These are phyloP conservation scores for Sylvilagus bachmani DNA, from an alignment of 2,113 vertebrate species.

Conservation along the genomic window DNA sequence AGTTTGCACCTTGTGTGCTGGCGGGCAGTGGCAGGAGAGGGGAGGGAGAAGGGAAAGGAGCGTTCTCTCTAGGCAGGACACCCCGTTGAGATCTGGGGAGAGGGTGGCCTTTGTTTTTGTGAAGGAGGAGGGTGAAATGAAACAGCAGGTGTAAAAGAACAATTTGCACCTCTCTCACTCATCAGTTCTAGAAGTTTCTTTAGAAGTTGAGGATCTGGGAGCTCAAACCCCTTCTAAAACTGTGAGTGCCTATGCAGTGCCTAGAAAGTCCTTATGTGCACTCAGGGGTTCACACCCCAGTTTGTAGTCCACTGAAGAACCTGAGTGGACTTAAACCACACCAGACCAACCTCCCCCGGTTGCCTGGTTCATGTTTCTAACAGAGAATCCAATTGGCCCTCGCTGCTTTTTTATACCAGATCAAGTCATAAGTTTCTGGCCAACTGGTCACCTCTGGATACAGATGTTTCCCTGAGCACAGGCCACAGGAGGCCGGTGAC, in stretches of 20 bases:
- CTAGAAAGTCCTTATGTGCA: neutral
- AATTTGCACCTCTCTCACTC: neutral
- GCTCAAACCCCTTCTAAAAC: neutral
- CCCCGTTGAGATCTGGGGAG: neutral
- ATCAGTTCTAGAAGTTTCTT: neutral
- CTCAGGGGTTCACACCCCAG: neutral
- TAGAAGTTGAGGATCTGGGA: neutral
- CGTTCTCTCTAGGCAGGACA: neutral
- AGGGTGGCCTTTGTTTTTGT: neutral
- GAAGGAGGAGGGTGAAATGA: neutral
- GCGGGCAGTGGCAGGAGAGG: no score
- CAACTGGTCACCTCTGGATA: neutral
- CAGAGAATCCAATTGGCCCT: neutral
- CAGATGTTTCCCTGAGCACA: neutral
- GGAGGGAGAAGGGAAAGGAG: fast-evolving
- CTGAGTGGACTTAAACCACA: neutral
- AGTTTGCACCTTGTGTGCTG: neutral
- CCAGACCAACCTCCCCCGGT: neutral
- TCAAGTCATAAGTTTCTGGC: neutral
- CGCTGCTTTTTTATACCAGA: neutral
- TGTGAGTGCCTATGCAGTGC: neutral
- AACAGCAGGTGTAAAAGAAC: neutral
- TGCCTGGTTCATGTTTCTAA: neutral
- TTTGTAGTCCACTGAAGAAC: neutral
- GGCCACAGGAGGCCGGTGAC: neutral